Evolutionary conservation across 2,113 vertebrate species (phyloP).

Genomic region (Syrmaticus mikado): DNA sequence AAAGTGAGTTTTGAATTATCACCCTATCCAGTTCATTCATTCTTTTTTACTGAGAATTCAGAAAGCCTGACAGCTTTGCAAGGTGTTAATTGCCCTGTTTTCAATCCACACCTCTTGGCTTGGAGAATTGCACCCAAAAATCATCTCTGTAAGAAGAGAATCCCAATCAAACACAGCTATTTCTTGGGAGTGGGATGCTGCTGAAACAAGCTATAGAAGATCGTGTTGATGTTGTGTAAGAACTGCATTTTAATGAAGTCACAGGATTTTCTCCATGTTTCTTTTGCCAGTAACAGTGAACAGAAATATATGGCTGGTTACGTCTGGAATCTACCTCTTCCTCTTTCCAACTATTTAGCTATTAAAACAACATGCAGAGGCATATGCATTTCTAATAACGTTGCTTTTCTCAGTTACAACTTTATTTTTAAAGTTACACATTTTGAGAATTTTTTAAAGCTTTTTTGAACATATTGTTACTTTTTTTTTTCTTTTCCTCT

Average conservation of each 20-base stretch:
- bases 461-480: background rate
- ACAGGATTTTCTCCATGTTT: background rate
- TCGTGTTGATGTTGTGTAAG: background rate
- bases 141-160: background rate
- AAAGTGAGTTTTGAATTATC: conserved; percentile 33
- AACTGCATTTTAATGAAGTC: background rate
- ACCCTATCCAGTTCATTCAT: background rate
- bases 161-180: background rate
- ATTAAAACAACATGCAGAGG: background rate
- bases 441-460: background rate
- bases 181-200: background rate
- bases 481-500: no score
- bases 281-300: background rate
- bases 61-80: background rate
- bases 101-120: background rate
- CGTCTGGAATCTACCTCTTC: background rate
- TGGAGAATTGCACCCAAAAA: background rate
- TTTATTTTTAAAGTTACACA: background rate
- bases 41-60: background rate
- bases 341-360: background rate
- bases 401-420: background rate
- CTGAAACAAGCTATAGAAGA: background rate
- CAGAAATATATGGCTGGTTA: background rate
- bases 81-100: background rate
- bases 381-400: background rate